Evolutionary conservation across 2,797 vertebrate genomes (phyloP), one percentile per base, ranked within the genome.

Genomic region (Macrochelys suwanniensis): DNA sequence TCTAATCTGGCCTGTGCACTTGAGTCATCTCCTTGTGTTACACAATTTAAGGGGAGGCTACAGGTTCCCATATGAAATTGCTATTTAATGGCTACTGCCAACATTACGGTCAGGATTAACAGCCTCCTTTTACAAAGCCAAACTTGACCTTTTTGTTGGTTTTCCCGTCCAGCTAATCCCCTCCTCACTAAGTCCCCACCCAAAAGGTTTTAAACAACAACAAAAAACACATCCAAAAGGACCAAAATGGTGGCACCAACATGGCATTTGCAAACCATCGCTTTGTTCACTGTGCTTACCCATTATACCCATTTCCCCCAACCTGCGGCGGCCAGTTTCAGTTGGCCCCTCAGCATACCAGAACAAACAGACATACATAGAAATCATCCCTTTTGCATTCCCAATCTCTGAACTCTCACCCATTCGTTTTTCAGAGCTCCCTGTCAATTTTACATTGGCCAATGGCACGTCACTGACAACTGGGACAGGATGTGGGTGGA

Each of bases 261-360:
- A 74, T 0, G 0, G 77, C 26, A 54, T 0, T 1, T 42, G 57
- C 3, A 3, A 49, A 10, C 49, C 0, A 0, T 81, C 80, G 51
- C 47, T 4, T 0, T 16, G 84, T 82, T 49, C 92, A 78, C 57
- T 85, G 90, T 59, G 47, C 17, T 83, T 11, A 50, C 13, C 31
- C 3, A 17, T 42, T 74, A 59, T 5, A 81, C 54, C 51, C 33
- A 65, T 49, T 91, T 49, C 33, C 42, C 42, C 23, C 68, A 65
- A 7, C 7, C 7, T 33, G 59, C 16, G 31, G 59, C 59, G n/a
- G 33, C 31, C 15, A 65, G 33, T n/a, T 13, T 33, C 61, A 65
- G 61, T 4, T 65, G 33, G 61, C 13, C 16, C 59, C 61, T 65
- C 61, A 65, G 61, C 33, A n/a, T n/a, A 65, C 15, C 33, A 17